Evolutionary conservation across 2,797 vertebrate species (phyloP).

Genomic region (Bryconaethiops microstoma): DNA sequence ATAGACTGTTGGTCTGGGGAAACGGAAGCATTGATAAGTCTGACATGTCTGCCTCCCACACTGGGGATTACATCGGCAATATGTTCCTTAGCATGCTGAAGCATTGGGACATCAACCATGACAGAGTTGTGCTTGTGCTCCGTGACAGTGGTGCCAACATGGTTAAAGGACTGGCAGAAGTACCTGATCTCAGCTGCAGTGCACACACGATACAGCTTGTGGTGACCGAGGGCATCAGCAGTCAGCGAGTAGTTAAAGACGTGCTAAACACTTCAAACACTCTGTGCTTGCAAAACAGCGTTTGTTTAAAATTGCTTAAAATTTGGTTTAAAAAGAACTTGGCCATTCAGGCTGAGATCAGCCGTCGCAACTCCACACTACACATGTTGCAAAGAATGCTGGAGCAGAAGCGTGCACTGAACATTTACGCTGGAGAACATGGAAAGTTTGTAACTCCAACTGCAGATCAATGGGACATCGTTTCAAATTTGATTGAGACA

Average conservation of each 20-base stretch:
- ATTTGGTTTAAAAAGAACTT: not conserved
- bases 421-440: constrained; percentile 19
- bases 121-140: constrained; percentile 41
- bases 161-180: constrained; percentile 40
- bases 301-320: not conserved
- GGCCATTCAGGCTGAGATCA: not conserved
- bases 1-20: constrained; percentile 45
- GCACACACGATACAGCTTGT: constrained; percentile 29
- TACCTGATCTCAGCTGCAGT: constrained; percentile 51
- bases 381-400: constrained; percentile 43
- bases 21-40: constrained; percentile 29
- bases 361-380: not conserved
- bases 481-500: constrained; percentile 17
- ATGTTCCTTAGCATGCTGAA: constrained; percentile 38
- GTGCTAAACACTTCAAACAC: constrained; percentile 42
- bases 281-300: constrained; percentile 13
- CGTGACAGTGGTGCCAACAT: constrained; percentile 51
- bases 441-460: constrained; percentile 1
- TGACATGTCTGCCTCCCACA: constrained; percentile 36
- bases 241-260: constrained; percentile 37
- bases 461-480: constrained; percentile 27
- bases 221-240: constrained; percentile 42
- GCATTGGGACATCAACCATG: constrained; percentile 28
- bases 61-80: constrained; percentile 33
- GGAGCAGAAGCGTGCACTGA: constrained; percentile 42